Evolutionary conservation across 1,140 invertebrate species (phyloP).

Genomic region (Tribolium madens): DNA sequence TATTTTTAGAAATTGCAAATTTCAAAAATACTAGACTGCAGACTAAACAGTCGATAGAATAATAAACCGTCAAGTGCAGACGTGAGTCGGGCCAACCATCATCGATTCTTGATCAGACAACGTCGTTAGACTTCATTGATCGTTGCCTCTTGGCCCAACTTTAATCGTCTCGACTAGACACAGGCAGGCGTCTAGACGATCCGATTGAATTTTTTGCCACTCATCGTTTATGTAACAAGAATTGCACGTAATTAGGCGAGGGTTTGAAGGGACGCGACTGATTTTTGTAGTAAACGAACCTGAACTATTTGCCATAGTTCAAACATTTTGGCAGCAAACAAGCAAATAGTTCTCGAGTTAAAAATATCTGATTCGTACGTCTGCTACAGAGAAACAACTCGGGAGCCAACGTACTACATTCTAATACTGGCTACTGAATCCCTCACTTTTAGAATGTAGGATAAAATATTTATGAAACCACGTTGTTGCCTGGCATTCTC

Average conservation of each 20-base stretch:
- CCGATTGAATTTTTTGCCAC: conserved; percentile 30
- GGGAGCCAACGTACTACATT: conserved; percentile 50
- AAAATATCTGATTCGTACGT: conserved; percentile 60
- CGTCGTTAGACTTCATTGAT: conserved; percentile 35
- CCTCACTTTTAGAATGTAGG: conserved; percentile 42
- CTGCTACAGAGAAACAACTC: conserved; percentile 42
- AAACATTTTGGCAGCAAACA: conserved; percentile 63
- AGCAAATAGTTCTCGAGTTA: conserved; percentile 62
- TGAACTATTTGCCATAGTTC: conserved; percentile 62
- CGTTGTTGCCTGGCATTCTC: conserved; percentile 35
- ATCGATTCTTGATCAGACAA: conserved; percentile 35
- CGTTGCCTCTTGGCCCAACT: conserved; percentile 23
- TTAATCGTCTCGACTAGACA: conserved; percentile 40
- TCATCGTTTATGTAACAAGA: conserved; percentile 20
- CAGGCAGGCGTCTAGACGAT: conserved; percentile 31
- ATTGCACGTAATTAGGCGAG: conserved; percentile 23
- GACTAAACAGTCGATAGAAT: conserved; percentile 44
- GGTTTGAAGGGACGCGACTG: not conserved
- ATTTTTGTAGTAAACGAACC: conserved; percentile 59
- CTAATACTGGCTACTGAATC: conserved; percentile 41
- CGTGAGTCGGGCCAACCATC: not conserved
- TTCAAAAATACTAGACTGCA: conserved; percentile 45
- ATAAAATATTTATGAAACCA: conserved; percentile 42
- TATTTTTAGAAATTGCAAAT: conserved; percentile 46
- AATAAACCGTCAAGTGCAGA: conserved; percentile 40